Base-by-base conservation (phyloP, 2,888 invertebrate genomes). In the Lapara coniferarum region DNA sequence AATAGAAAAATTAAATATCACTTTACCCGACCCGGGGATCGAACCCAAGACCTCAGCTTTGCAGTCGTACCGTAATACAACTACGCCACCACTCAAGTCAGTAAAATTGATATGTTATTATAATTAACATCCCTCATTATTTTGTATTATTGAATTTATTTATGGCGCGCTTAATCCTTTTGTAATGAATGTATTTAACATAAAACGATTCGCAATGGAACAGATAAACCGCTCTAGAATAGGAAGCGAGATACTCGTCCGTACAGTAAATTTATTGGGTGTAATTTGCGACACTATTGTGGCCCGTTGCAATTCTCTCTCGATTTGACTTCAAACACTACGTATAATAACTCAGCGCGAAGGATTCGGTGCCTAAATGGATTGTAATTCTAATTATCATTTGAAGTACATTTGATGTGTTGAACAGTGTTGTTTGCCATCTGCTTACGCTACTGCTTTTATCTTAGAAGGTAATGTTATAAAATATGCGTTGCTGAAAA, bases 261-360 rank as follows among this genome's bases (percentile, higher is more conserved):
- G 69, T 59, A 58, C 68, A 69, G 58, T 68, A 71, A 73, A 76
- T 76, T 75, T 75, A 76, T 78, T 73, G 72, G 69, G 69, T 73
- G 71, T 74, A 74, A 78, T 78, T 76, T 75, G 74, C 69, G 74
- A 75, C 72, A 74, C 30, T 73, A 71, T 69, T 72, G 66, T 66
- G 68, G 69, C 44, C 63, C 52, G 51, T 66, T 71, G 69, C 70
- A 73, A 67, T 70, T 70, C 68, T 70, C 59, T 66, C 57, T 53
- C 51, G 52, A 66, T 71, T 69, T 68, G 66, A 52, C 66, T 72
- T 66, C 66, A 63, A 68, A 70, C 56, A 66, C 56, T 67, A 53
- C 46, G 30, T 66, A 25, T 58, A 44, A 69, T 58, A 51, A 57
- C 66, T 66, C 57, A 66, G 51, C 8, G 52, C 16, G 66, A 51